Evolutionary conservation across 2,113 vertebrate species (phyloP), one percentile per base, ranked within the genome.

Genomic region (Aramus guarauna): DNA sequence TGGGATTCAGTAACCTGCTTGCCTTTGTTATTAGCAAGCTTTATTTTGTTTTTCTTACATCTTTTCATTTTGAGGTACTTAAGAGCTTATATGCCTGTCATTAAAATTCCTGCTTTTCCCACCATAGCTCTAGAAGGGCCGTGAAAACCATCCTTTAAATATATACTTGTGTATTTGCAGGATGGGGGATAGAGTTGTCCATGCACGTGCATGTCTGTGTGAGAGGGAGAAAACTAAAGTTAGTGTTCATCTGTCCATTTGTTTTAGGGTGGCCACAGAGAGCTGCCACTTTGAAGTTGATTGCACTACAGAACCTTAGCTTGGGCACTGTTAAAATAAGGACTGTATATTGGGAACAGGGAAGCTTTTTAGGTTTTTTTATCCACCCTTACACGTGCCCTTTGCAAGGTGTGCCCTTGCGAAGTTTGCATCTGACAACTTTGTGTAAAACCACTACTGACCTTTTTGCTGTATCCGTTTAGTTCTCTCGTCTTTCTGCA

Each of bases 371-470:
- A 15, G 53, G 8, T 87, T 53, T 80, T 88, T 75, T 96, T 96
- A 89, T 94, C 91, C 97, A 91, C 86, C 77, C 87, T 91, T 80
- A 92, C 66, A 69, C 78, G 53, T 87, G 88, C 80, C 91, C 59
- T 95, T 94, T 96, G 78, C 72, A 39, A 87, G 92, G 68, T 41
- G 19, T 86, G 90, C 83, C 93, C 62, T 91, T 81, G 77, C 80
- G 56, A 81, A 92, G 64, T 93, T 95, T 72, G 74, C 90, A 82
- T 96, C 86, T 96, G 95, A 90, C 17, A 26, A 91, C 85, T 79
- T 97, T 79, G 88, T 95, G 37, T 97, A 92, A 97, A 98, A 98
- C 97, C 98, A 98, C 98, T 98, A 98, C 97, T 98, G 98, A 98
- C 94, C 73, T 97, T 96, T 91, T 97, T 96, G 79, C 94, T 95